Percentiles rank a stretch among this genome's conserved stretches.
phyloP scores from a whole-genome alignment of 1,140 invertebrate genomes.

The Lepidostoma basale region DNA sequence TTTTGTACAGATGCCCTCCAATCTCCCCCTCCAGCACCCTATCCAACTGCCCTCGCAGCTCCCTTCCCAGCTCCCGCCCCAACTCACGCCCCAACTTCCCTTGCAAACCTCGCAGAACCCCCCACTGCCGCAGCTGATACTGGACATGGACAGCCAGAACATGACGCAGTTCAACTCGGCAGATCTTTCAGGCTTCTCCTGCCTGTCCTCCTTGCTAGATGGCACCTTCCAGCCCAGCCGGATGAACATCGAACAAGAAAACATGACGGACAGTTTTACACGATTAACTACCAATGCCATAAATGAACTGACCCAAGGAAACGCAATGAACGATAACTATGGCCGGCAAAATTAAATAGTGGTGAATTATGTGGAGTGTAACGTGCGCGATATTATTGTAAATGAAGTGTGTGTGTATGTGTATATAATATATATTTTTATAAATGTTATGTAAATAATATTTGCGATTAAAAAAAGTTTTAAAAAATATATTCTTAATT shows the following conservation, averaged over 20 bases:
- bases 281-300: slow-evolving; percentile 51
- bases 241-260: slow-evolving; percentile 45
- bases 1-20: background rate
- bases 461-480: slow-evolving; percentile 3
- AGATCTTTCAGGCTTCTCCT: slow-evolving; percentile 48
- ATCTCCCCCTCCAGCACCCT: background rate
- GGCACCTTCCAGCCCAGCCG: slow-evolving; percentile 38
- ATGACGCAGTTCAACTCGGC: slow-evolving; percentile 56
- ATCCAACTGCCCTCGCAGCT: background rate
- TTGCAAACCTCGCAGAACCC: no score
- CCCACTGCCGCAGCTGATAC: slow-evolving; percentile 44
- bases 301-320: slow-evolving; percentile 19
- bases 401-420: slow-evolving; percentile 14
- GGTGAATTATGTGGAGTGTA: slow-evolving; percentile 12
- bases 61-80: background rate
- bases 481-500: no score
- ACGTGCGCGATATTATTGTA: background rate
- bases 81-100: background rate
- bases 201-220: slow-evolving; percentile 40
- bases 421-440: slow-evolving; percentile 18
- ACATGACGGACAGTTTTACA: slow-evolving; percentile 62
- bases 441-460: slow-evolving; percentile 18
- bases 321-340: background rate
- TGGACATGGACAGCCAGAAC: slow-evolving; percentile 59
- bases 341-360: background rate